Evolutionary conservation across 2,797 vertebrate genomes (phyloP).

Genomic region (Lutjanus argentimaculatus): DNA sequence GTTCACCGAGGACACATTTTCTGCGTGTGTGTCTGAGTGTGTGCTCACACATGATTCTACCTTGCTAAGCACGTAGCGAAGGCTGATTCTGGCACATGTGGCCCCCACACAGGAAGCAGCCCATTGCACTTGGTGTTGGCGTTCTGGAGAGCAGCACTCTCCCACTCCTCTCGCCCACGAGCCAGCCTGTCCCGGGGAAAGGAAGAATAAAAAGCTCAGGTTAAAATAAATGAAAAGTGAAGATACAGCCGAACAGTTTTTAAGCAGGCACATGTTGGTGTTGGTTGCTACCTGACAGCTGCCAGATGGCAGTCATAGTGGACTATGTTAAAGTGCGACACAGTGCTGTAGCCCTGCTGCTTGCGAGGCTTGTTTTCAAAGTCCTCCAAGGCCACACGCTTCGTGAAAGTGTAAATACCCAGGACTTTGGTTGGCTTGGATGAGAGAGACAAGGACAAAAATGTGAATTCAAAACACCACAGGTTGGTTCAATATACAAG

Average conservation of each 20-base stretch:
- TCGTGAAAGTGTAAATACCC: conserved; percentile 99
- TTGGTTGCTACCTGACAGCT: conserved; percentile 92
- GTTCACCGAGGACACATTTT: neutral
- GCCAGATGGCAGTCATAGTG: conserved; percentile 99
- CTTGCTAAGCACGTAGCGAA: conserved; percentile 98
- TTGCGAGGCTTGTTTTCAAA: conserved; percentile 98
- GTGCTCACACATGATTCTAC: conserved; percentile 70
- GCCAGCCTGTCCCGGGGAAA: conserved; percentile 87
- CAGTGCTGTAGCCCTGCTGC: conserved; percentile 99
- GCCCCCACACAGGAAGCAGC: conserved; percentile 98
- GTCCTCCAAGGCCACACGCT: conserved; percentile 95
- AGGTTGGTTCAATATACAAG: neutral
- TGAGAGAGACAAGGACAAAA: conserved; percentile 5
- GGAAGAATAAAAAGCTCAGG: neutral
- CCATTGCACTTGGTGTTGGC: conserved; percentile 99
- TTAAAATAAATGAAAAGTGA: neutral
- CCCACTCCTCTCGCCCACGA: conserved; percentile 98
- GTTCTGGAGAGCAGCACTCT: conserved; percentile 97
- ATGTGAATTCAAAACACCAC: conserved; percentile 10
- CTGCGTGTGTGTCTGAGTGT: neutral
- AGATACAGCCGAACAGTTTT: too few relatives aligned
- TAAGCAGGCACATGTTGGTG: neutral
- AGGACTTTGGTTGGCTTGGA: conserved; percentile 97
- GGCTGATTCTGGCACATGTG: conserved; percentile 97
- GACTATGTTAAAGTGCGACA: conserved; percentile 99